Evolutionary conservation across 2,113 vertebrate genomes (phyloP), one percentile per base, ranked within the genome.

Genomic region (Syngnathoides biaculeatus): DNA sequence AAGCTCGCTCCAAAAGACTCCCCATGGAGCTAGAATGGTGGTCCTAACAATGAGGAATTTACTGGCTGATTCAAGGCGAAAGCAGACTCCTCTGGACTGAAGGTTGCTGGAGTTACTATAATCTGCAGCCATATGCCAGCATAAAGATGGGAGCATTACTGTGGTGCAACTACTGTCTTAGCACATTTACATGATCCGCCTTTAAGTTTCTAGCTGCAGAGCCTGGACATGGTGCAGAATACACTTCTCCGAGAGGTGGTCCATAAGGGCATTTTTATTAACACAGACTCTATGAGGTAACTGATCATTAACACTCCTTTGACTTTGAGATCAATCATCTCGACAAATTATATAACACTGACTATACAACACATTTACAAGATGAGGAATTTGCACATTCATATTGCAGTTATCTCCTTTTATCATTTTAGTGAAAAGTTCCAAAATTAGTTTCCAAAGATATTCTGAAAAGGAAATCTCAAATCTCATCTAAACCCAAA

Each of bases 81-180:
- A 56, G 71, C 85, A 89, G 91, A 87, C 80, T 87, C 91, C 79
- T 90, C 84, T 77, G 61, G 80, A 68, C 72, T 75, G 80, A 88
- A 91, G 90, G 90, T 89, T 87, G 74, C 73, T 57, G 80, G 87
- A 79, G 86, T 86, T 81, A 78, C 79, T 79, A 72, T 95, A 96
- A 98, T 95, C 95, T 94, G 94, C 91, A 90, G 92, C 38, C 86
- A 81, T 92, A 93, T 92, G 92, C 92, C 92, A 82, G 94, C 94
- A 98, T 95, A 92, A 82, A 94, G 93, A 95, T 95, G 88, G 91
- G 76, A 90, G 94, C 89, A 95, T 97, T 96, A 97, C 89, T 86
- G 88, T 83, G 78, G 87, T 85, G 88, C 88, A 88, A 86, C 90
- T 89, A 85, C 89, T 86, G 91, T 83, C 88, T 91, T 86, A 84